A percentile compares a stretch with the other conserved stretches of the same genome.
Evolutionary conservation across 1,140 invertebrate species (phyloP).

Genomic region (Drosophila pseudoobscura): DNA sequence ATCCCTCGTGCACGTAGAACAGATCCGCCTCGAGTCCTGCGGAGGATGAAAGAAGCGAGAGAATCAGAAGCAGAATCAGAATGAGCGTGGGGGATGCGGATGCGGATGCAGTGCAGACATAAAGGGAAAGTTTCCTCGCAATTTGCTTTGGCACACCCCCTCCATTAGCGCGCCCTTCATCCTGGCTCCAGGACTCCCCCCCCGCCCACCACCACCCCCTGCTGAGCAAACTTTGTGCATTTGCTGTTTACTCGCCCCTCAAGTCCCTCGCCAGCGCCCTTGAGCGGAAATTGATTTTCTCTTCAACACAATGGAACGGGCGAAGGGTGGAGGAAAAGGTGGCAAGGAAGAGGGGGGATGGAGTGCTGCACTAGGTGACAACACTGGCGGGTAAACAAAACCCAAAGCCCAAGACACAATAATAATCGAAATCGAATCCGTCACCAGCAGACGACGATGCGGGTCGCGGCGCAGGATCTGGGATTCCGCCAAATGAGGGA

Average conservation of each 20-base stretch:
- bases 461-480: constrained; percentile 18
- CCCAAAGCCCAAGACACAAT: constrained; percentile 75
- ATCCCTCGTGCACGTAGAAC: constrained; percentile 92
- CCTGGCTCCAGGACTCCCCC: too few species aligned
- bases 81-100: background rate
- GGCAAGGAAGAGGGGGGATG: background rate
- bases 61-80: background rate
- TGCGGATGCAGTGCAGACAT: constrained; percentile 52
- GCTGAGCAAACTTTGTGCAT: constrained; percentile 69
- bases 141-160: constrained; percentile 50
- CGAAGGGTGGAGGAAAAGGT: background rate
- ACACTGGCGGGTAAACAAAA: constrained; percentile 65
- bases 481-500: background rate
- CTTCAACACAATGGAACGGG: background rate
- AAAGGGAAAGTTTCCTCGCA: constrained; percentile 70
- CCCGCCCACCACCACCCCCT: background rate
- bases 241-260: constrained; percentile 64
- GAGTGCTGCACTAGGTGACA: constrained; percentile 6
- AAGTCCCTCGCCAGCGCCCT: constrained; percentile 23
- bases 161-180: constrained; percentile 1
- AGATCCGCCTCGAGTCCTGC: constrained; percentile 92
- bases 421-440: constrained; percentile 79
- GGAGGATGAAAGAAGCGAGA: constrained; percentile 12
- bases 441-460: constrained; percentile 62
- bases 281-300: constrained; percentile 76